Evolutionary conservation across 2,113 vertebrate species (phyloP).

Genomic region (Megalops atlanticus): DNA sequence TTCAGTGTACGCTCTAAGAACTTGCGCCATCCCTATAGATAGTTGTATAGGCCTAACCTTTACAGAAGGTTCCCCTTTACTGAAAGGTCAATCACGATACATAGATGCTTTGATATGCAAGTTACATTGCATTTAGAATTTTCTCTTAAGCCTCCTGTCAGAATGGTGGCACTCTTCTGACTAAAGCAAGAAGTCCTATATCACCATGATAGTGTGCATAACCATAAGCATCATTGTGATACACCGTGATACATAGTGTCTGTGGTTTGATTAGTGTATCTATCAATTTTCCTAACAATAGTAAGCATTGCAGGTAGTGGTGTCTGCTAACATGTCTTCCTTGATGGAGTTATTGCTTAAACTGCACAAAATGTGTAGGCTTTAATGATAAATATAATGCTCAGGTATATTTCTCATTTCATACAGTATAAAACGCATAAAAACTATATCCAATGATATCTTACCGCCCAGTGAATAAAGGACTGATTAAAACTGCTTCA

Average conservation of each 20-base stretch:
- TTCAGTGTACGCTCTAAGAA: background rate
- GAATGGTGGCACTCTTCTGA: background rate
- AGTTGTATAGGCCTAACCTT: background rate
- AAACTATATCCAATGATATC: background rate
- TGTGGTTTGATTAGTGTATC: background rate
- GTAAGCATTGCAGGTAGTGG: background rate
- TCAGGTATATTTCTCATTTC: slow-evolving; percentile 23
- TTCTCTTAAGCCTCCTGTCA: background rate
- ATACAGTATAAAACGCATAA: background rate
- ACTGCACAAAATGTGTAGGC: background rate
- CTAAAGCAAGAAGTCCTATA: background rate
- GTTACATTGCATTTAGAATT: background rate
- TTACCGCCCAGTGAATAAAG: background rate
- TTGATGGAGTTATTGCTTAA: slow-evolving; percentile 10
- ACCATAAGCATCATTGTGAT: slow-evolving; percentile 8
- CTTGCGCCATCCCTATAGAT: background rate
- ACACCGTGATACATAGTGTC: background rate
- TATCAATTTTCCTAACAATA: background rate
- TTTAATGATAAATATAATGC: slow-evolving; percentile 22
- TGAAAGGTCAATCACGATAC: background rate
- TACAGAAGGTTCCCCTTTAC: background rate
- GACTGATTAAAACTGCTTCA: background rate
- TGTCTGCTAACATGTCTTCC: background rate
- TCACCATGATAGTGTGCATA: slow-evolving; percentile 6
- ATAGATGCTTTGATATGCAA: background rate